Conservation (phyloP, 2,797 vertebrate genomes). For the Ispidina picta region DNA sequence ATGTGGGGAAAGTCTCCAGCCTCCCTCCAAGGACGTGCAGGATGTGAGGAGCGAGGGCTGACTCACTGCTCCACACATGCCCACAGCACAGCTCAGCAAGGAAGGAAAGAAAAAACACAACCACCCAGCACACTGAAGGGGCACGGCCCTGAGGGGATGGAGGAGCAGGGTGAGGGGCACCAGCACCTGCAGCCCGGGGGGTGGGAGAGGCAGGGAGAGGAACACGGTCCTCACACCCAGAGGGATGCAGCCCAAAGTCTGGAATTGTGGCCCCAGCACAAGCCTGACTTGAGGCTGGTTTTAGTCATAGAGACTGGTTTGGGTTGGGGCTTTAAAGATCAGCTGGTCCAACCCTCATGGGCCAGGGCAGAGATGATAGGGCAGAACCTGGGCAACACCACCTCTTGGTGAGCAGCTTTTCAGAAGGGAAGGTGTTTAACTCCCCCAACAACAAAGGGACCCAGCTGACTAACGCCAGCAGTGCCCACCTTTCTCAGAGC, state of each 20-base stretch:
- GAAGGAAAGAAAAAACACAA: neutral
- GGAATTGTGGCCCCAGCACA: neutral
- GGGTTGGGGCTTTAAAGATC: neutral
- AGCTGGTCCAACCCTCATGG: fast-evolving
- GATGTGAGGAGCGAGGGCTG: neutral
- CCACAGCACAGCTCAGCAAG: neutral
- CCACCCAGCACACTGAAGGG: neutral
- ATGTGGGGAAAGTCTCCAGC: neutral
- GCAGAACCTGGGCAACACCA: neutral
- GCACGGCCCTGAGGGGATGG: fast-evolving
- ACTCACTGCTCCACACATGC: neutral
- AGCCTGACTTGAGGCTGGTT: neutral
- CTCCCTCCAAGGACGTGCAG: neutral
- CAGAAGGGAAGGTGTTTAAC: neutral
- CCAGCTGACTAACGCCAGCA: fast-evolving
- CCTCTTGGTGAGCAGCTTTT: fast-evolving
- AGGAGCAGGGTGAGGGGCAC: fast-evolving
- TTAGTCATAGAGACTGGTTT: neutral
- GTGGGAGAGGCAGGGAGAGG: too few species aligned
- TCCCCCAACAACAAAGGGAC: too few species aligned
- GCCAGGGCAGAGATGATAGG: neutral
- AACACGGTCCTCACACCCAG: fast-evolving
- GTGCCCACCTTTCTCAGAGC: neutral
- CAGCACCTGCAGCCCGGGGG: neutral
- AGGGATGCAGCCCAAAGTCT: neutral